phyloP scores from a whole-genome alignment of 2,797 vertebrate genomes.

The Hyperoplus immaculatus region DNA sequence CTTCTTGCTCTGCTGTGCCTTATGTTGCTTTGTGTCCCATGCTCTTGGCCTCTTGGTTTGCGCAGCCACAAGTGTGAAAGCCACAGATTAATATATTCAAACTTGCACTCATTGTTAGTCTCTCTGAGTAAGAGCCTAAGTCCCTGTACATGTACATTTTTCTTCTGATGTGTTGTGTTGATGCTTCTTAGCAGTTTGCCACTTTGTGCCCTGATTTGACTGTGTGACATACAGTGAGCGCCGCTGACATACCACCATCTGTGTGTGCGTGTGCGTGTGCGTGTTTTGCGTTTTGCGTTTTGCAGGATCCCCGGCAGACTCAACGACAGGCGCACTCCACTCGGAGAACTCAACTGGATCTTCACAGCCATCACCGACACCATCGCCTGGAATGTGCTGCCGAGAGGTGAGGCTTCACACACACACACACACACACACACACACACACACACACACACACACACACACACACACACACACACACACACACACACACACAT shows the following conservation, averaged over 20 bases:
- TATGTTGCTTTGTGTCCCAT: neutral
- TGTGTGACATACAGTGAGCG: constrained; percentile 33
- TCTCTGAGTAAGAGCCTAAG: constrained; percentile 32
- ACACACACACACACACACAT: neutral
- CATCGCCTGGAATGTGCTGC: constrained; percentile 98
- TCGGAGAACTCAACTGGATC: constrained; percentile 99
- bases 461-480: neutral
- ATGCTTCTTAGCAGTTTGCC: constrained; percentile 49
- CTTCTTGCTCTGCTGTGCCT: neutral
- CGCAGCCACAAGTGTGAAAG: neutral
- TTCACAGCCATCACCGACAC: constrained; percentile 99
- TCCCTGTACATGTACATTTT: constrained; percentile 50
- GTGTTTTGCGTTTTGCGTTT: constrained; percentile 51
- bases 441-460: neutral
- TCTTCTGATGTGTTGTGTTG: constrained; percentile 45
- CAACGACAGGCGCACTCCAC: constrained; percentile 96
- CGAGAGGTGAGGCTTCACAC: constrained; percentile 88
- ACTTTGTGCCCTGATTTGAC: constrained; percentile 59
- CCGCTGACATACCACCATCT: constrained; percentile 68
- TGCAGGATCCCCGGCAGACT: constrained; percentile 95
- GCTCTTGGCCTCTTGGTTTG: neutral
- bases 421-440: neutral
- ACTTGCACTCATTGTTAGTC: constrained; percentile 29
- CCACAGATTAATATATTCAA: constrained; percentile 40
- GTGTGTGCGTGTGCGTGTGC: constrained; percentile 15